Percentiles rank a stretch among this genome's conserved stretches.
phyloP scores from a whole-genome alignment of 2,888 invertebrate genomes.

The Cantharis rustica region DNA sequence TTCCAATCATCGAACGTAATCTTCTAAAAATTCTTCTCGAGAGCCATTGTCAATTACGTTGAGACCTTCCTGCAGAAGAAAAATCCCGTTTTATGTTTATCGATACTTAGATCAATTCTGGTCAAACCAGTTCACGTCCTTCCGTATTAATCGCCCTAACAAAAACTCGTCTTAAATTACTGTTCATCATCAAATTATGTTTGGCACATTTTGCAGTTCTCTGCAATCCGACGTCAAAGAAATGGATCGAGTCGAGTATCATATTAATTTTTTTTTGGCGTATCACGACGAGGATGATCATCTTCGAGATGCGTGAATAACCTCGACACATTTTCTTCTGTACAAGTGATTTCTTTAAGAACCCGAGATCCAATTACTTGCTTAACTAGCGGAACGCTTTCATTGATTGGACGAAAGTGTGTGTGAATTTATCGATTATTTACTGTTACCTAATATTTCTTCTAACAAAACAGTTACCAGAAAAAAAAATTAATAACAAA shows the following conservation, averaged over 20 bases:
- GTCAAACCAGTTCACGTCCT: slow-evolving; percentile 19
- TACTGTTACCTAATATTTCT: not conserved
- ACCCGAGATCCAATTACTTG: not conserved
- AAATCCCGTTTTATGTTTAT: slow-evolving; percentile 19
- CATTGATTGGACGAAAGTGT: slow-evolving; percentile 8
- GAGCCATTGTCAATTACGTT: slow-evolving; percentile 3
- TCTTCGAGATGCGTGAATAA: slow-evolving; percentile 12
- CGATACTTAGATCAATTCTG: slow-evolving; percentile 16
- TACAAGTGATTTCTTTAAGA: slow-evolving; percentile 4
- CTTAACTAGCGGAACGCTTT: slow-evolving; percentile 13
- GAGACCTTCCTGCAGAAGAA: slow-evolving; percentile 5
- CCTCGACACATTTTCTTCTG: slow-evolving; percentile 14
- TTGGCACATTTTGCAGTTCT: not conserved
- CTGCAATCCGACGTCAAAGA: not conserved
- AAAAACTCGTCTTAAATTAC: slow-evolving; percentile 9
- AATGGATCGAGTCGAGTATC: not conserved
- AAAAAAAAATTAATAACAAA: not conserved
- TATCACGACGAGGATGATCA: not conserved
- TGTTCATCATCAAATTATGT: not conserved
- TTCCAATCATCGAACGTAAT: not conserved
- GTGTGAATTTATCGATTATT: slow-evolving; percentile 1
- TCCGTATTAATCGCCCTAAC: slow-evolving; percentile 15
- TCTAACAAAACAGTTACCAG: not conserved
- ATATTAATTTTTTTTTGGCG: not conserved
- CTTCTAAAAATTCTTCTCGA: not conserved